Conservation (phyloP, 2,113 vertebrate species). For the Sinocyclocheilus maitianheensis region DNA sequence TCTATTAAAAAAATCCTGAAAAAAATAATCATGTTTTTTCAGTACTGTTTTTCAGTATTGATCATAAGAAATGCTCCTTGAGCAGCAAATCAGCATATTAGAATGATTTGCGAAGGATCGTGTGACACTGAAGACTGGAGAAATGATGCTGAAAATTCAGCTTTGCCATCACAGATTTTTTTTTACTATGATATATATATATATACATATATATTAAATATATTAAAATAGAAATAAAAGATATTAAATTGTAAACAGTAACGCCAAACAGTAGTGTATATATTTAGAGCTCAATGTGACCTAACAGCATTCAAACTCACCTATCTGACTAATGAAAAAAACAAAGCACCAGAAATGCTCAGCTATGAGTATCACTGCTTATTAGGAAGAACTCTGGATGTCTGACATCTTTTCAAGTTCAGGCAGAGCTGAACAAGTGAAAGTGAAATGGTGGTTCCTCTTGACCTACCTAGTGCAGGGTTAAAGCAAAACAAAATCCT, state of each 20-base stretch:
- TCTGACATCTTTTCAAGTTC: constrained; percentile 51
- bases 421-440: constrained; percentile 56
- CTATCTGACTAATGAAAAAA: not conserved
- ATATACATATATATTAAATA: no score
- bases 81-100: not conserved
- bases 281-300: not conserved
- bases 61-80: not conserved
- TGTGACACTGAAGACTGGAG: not conserved
- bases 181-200: no score
- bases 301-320: constrained; percentile 33
- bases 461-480: constrained; percentile 66
- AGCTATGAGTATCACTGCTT: not conserved
- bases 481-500: no score
- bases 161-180: not conserved
- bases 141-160: not conserved
- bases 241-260: no score
- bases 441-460: constrained; percentile 69
- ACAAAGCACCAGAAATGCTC: constrained; percentile 23
- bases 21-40: not conserved
- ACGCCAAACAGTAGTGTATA: not conserved
- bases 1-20: not conserved
- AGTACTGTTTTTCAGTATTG: no score
- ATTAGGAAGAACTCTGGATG: not conserved
- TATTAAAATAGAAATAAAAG: no score
- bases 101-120: not conserved